Evolutionary conservation across 2,888 invertebrate species (phyloP), one percentile per base, ranked within the genome.

Genomic region (Limnephilus lunatus): DNA sequence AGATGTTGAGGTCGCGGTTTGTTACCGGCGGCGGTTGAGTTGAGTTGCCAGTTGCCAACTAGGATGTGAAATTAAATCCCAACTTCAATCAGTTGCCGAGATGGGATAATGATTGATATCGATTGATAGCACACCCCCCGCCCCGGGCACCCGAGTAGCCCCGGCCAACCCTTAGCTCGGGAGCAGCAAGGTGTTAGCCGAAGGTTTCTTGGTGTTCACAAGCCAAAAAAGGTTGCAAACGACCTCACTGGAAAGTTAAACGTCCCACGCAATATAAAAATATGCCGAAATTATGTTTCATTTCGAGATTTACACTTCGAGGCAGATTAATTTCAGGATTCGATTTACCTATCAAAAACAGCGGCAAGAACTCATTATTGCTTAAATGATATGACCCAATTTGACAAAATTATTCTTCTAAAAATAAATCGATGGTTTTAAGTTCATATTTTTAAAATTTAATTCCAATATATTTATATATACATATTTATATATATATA

Each of bases 31-130:
- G 83, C 83, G 25, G n/a, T 68, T 7, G 68, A 68, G 68, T 25
- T 53, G 53, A 35, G 32, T 32, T 32, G 32, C 32, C 87, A 19
- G 31, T 35, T 44, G 86, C 91, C 91, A 91, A 91, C 48, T 85
- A 85, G 85, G 86, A 85, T 68, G 91, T 86, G 68, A 91, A 91
- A 91, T 85, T 91, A 91, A 91, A 91, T 91, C 68, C 15, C 83
- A 68, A 85, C 91, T 91, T 85, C 91, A 48, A 80, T 91, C 91
- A 91, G 80, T 35, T 31, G 53, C 68, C 85, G 68, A 85, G 68
- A 90, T 80, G 81, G 90, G 85, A 85, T 90, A 85, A 90, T 88
- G 80, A 88, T 88, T 80, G 53, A 25, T 80, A 88, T 80, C 88
- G 88, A 88, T 80, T 88, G 68, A 83, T 83, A 9, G 25, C 9